phyloP scores from a whole-genome alignment of 2,113 vertebrate species.

The Siphamia tubifer region DNA sequence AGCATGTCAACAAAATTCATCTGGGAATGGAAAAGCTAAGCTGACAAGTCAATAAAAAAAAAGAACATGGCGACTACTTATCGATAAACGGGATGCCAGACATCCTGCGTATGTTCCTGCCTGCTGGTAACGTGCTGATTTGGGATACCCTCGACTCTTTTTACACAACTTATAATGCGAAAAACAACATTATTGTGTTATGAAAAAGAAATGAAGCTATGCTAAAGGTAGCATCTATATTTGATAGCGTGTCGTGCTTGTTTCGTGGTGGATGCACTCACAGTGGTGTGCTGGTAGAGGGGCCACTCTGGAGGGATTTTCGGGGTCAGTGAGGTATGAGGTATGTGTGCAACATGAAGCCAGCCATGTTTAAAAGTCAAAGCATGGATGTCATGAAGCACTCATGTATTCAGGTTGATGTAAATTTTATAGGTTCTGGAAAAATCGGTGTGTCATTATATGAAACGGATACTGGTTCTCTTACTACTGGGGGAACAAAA shows the following conservation, averaged over 20 bases:
- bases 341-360: slow-evolving; percentile 4
- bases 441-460: background rate
- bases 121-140: slow-evolving; percentile 1
- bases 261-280: slow-evolving; percentile 38
- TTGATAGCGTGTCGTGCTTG: slow-evolving; percentile 63
- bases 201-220: slow-evolving; percentile 72
- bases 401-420: slow-evolving; percentile 15
- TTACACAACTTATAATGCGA: background rate
- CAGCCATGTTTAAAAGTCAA: slow-evolving; percentile 9
- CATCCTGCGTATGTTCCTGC: background rate
- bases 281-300: background rate
- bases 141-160: background rate
- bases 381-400: background rate
- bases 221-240: slow-evolving; percentile 70
- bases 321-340: slow-evolving; percentile 7
- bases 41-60: slow-evolving; percentile 17
- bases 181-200: slow-evolving; percentile 49
- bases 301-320: slow-evolving; percentile 1
- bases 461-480: background rate
- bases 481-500: background rate
- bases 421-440: background rate
- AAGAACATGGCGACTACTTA: slow-evolving; percentile 46
- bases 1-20: background rate
- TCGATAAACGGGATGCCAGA: slow-evolving; percentile 20
- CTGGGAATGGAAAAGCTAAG: background rate